Base-by-base conservation (phyloP, 2,113 vertebrate genomes). In the Nicator chloris region DNA sequence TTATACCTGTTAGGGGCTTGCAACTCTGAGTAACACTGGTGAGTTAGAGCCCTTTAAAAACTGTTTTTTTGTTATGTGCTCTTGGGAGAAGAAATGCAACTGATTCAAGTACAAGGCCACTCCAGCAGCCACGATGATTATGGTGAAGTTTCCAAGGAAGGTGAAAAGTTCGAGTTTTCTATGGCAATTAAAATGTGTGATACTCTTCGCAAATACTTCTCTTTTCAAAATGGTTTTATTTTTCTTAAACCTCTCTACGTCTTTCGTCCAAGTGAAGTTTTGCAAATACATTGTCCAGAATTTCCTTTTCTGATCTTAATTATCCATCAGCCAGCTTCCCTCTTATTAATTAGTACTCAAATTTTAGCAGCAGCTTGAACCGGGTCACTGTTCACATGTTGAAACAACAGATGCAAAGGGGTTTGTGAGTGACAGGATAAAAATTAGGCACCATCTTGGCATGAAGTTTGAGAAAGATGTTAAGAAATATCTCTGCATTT, bases 401-500 rank as follows among this genome's bases (percentile, higher is more conserved):
- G 95, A 90, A 97, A 95, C 81, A 97, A 92, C 97, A 97, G 97
- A 97, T 97, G 96, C 92, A 93, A 93, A 94, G 53, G 79, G 45
- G 50, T 93, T 97, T 96, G 28, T 97, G 96, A 97, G 94, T 97
- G 97, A 97, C 97, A 97, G 93, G 82, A 94, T 92, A 86, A 95
- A 97, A 97, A 97, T 95, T 93, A 97, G 92, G 95, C 96, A 95
- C 93, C 79, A 92, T 96, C 92, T 97, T 97, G 96, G 96, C 94
- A 91, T 66, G 82, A 90, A 88, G 59, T 79, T 97, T 94, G 84
- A 92, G 86, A 96, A 97, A 96, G 95, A 97, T 93, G 93, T 95
- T 97, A 93, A 88, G 92, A 97, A 97, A 93, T 51, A 69, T 94
- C 92, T 96, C 96, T 94, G 20, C 76, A 86, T 96, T 96, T 96